phyloP scores from a whole-genome alignment of 2,113 vertebrate genomes.

The Mustela nigripes region DNA sequence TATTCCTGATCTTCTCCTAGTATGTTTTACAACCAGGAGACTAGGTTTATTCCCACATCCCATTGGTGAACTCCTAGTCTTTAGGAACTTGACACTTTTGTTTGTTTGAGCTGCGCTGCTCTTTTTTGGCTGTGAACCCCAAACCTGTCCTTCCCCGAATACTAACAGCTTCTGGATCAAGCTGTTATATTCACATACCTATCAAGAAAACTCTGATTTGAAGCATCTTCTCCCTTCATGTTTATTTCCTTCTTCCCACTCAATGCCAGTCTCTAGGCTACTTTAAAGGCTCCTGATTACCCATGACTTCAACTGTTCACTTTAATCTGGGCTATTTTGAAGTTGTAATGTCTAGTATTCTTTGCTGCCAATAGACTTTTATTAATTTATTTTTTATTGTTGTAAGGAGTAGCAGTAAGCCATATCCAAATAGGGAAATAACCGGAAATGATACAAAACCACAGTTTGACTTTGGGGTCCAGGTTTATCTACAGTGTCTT shows the following conservation, averaged over 20 bases:
- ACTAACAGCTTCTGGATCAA: not conserved
- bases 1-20: constrained; percentile 86
- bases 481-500: constrained; percentile 61
- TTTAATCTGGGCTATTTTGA: constrained; percentile 85
- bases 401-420: constrained; percentile 84
- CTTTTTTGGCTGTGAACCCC: not conserved
- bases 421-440: constrained; percentile 86
- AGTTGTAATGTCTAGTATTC: constrained; percentile 86
- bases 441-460: constrained; percentile 85
- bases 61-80: not conserved
- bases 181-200: not conserved
- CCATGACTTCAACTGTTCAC: constrained; percentile 77
- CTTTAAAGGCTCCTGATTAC: constrained; percentile 79
- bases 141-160: not conserved
- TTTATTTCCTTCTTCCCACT: constrained; percentile 47
- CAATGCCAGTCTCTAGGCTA: constrained; percentile 69
- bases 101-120: not conserved
- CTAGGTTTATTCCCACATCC: not conserved
- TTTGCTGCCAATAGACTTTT: constrained; percentile 84
- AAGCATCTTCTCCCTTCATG: constrained; percentile 35
- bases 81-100: not conserved
- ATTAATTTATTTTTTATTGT: constrained; percentile 80
- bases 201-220: not conserved
- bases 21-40: constrained; percentile 71
- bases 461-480: constrained; percentile 69